Percentiles rank a stretch among this genome's conserved stretches.
These are phyloP conservation scores for Amiota communis DNA, from an alignment of 2,888 invertebrate species.

Conservation along the genomic window DNA sequence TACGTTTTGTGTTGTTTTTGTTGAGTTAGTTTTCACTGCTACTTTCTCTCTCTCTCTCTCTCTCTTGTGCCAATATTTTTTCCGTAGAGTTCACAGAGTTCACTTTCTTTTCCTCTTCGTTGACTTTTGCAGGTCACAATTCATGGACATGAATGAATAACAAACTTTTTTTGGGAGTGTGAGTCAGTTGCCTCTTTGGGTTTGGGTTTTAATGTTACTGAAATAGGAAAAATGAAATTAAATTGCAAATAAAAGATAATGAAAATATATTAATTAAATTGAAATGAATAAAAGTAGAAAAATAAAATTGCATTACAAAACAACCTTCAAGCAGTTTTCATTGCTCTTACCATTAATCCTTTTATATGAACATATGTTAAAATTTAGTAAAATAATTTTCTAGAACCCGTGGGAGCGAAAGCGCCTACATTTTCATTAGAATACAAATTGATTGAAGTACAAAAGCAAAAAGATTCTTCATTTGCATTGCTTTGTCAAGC, in stretches of 20 bases:
- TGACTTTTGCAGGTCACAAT: background rate
- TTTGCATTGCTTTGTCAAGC: conserved; percentile 69
- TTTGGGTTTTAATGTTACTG: too few species aligned
- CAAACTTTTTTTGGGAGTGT: background rate
- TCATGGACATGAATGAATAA: conserved; percentile 9
- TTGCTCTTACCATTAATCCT: background rate
- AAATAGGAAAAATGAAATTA: too few species aligned
- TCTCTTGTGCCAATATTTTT: conserved; percentile 32
- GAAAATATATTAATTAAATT: conserved; percentile 5
- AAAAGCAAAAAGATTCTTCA: conserved; percentile 44
- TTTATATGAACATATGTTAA: background rate
- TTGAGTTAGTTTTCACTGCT: conserved; percentile 8
- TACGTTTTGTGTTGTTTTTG: conserved; percentile 35
- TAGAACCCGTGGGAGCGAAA: conserved; percentile 81
- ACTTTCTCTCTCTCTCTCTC: conserved; percentile 36
- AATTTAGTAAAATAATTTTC: conserved; percentile 27
- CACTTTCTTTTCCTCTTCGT: background rate
- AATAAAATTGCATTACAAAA: conserved; percentile 15
- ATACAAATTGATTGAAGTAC: conserved; percentile 67
- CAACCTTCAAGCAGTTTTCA: conserved; percentile 34
- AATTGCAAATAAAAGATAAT: background rate
- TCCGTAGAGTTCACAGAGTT: conserved; percentile 40
- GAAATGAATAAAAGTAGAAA: background rate
- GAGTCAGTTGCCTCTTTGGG: background rate
- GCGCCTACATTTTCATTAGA: conserved; percentile 75